Evolutionary conservation across 2,888 invertebrate species (phyloP), one percentile per base, ranked within the genome.

Genomic region (Ennomos quercinarius): DNA sequence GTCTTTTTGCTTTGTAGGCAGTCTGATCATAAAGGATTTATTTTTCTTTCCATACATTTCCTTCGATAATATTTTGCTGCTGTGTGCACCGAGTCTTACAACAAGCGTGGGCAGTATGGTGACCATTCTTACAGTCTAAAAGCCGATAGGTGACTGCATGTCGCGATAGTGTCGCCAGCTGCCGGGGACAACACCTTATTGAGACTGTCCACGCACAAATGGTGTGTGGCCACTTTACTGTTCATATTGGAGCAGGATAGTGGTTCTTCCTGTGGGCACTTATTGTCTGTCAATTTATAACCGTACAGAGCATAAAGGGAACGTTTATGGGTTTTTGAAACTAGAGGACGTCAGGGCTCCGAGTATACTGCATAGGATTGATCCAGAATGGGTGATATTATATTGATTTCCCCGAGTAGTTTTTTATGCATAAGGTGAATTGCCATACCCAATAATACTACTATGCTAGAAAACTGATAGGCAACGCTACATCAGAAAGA

Each of bases 101-200:
- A 65, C 66, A 67, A 69, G 75, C 78, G 83, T 85, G 83, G 84
- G 81, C 76, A 81, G 79, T 72, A 70, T 73, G 67, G 73, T 77
- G 55, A 61, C 60, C 55, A 56, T 61, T 61, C 60, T 51, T 61
- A 10, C 55, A 44, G 39, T 42, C 39, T 34, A 39, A 42, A 51
- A 34, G 44, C 40, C 40, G 59, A 49, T 59, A 59, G 60, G 55
- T 56, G 81, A 81, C 81, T 76, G 74, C 70, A 72, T 79, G 81
- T 83, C 80, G 75, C 76, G 84, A 84, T 84, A 83, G 77, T 84
- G 84, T 83, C 81, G 74, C 73, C 73, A 71, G 74, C 74, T 77
- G 77, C 76, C 74, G 75, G 70, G 66, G 74, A 71, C 78, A 77
- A 78, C 74, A 76, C 83, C 83, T 81, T 84, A 84, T 80, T 82